Conservation (phyloP, 2,797 vertebrate species). For the Microtus agrestis region DNA sequence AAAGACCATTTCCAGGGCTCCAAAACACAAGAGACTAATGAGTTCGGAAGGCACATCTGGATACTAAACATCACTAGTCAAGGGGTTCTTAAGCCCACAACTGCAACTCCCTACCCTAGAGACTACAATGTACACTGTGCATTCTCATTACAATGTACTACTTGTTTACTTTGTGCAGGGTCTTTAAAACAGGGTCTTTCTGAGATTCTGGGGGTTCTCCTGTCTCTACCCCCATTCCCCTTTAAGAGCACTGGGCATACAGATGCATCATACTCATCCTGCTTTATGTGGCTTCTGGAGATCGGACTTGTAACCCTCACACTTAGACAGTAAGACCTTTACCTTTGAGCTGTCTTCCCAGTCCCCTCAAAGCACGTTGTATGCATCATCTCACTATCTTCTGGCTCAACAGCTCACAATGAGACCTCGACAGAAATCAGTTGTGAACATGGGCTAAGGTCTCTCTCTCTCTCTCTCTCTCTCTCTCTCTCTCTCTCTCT, state of each 20-base stretch:
- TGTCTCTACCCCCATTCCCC: background rate
- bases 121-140: background rate
- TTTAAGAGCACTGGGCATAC: background rate
- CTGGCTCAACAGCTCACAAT: background rate
- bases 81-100: background rate
- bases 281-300: background rate
- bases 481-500: background rate
- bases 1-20: background rate
- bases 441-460: background rate
- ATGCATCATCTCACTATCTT: background rate
- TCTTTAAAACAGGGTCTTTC: background rate
- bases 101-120: background rate
- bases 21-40: background rate
- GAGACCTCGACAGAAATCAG: constrained; percentile 61
- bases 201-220: background rate
- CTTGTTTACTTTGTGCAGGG: background rate
- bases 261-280: too few species aligned
- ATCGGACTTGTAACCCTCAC: background rate
- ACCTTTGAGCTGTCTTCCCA: background rate
- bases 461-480: background rate
- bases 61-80: background rate
- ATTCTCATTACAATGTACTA: too few species aligned
- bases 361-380: background rate
- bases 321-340: background rate
- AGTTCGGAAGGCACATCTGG: background rate